phyloP scores from a whole-genome alignment of 2,888 invertebrate species.

The Drosophila barbarae region DNA sequence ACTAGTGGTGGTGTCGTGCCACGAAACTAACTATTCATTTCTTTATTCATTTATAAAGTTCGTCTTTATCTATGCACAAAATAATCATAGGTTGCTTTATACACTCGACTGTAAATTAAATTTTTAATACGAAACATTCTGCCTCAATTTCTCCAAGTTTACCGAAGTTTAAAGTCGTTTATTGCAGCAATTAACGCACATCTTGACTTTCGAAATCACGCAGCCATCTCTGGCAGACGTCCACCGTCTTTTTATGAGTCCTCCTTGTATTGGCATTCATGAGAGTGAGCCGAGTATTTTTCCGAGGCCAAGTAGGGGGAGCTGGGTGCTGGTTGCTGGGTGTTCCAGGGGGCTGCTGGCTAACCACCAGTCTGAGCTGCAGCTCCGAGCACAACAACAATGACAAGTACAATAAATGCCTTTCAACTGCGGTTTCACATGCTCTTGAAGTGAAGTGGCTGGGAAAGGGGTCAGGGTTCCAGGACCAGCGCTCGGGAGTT shows the following conservation, averaged over 20 bases:
- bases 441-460: constrained; percentile 70
- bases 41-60: neutral
- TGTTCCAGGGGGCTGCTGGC: neutral
- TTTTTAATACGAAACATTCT: neutral
- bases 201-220: constrained; percentile 19
- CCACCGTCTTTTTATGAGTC: constrained; percentile 60
- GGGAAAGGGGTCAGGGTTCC: constrained; percentile 25
- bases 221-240: constrained; percentile 8
- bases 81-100: neutral
- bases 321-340: neutral
- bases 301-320: constrained; percentile 34
- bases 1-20: constrained; percentile 6
- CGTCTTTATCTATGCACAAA: neutral
- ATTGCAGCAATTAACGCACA: neutral
- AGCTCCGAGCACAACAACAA: constrained; percentile 58
- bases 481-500: neutral
- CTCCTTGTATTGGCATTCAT: constrained; percentile 66
- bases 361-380: constrained; percentile 34
- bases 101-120: neutral
- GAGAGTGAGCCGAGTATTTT: constrained; percentile 62
- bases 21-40: neutral
- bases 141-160: neutral
- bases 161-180: too few relatives aligned
- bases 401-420: constrained; percentile 76
- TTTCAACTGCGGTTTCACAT: constrained; percentile 76